Base-by-base conservation (phyloP, 2,113 vertebrate genomes). In the Pluvianellus socialis region DNA sequence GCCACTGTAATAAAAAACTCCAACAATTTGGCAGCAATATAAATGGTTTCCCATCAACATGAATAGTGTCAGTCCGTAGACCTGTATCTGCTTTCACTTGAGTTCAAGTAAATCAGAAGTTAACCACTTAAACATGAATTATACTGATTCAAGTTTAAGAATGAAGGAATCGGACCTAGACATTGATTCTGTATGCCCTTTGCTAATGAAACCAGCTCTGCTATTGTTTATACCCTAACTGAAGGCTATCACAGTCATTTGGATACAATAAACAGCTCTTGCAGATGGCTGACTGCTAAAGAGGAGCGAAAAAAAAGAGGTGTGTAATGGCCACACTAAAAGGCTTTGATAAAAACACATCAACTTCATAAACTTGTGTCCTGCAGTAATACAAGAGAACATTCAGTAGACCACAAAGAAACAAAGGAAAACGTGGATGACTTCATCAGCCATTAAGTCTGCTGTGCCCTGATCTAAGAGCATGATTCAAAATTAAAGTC, bases 321-420 rank as follows among this genome's bases (percentile, higher is more conserved):
- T 87, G 72, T 65, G 32, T 82, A 91, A 90, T 26, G 30, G 94
- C 53, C 81, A 88, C 50, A 94, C 26, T 93, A 92, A 92, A 93
- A 84, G 77, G 89, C 84, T 95, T 91, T 94, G 84, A 90, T 90
- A 92, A 81, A 68, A 88, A 86, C 80, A 85, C 73, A 91, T 38
- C 84, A 95, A 94, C 89, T 92, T 97, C 86, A 94, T 94, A 91
- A 97, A 96, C 76, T 82, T 87, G 68, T 44, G 80, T 97, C 86
- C 92, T 72, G 44, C 56, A 92, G 35, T 56, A 88, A 89, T 18
- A 95, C 83, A 96, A 97, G 38, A 19, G 71, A 92, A 75, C 92
- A 94, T 92, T 95, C 94, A 95, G 76, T 62, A 9, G 7, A 74
- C 55, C 88, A 94, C 83, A 96, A 96, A 95, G 72, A 27, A 92